Evolutionary conservation across 2,888 invertebrate genomes (phyloP), one percentile per base, ranked within the genome.

Genomic region (Julus scanicus): DNA sequence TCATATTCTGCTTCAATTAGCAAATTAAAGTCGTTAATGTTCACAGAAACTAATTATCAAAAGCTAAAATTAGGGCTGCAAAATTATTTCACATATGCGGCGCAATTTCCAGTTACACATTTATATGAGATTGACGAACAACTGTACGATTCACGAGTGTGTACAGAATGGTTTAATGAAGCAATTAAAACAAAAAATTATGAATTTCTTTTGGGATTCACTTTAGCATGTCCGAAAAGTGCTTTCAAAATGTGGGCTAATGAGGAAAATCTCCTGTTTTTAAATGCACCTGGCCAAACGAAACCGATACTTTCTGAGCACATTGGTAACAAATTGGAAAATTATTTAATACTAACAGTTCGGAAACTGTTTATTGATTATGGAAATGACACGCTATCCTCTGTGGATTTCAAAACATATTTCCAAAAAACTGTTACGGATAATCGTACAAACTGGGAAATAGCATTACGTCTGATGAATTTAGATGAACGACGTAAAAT

Each of bases 241-340:
- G 20, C n/a, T 63, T n/a, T 63, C n/a, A 63, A 63, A 63, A n/a
- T 63, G n/a, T 63, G 63, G 63, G n/a, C n/a, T n/a, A n/a, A 63
- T 6, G 20, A n/a, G n/a, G n/a, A 20, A n/a, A 6, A 63, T n/a
- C 6, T 63, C 20, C 6, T n/a, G 4, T n/a, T 20, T n/a, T 63
- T 63, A 63, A 1, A 63, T 6, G n/a, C n/a, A 6, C 3, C 44
- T 44, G n/a, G n/a, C n/a, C n/a, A n/a, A n/a, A n/a, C n/a, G n/a
- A n/a, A n/a, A n/a, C n/a, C n/a, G n/a, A n/a, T n/a, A n/a, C n/a
- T n/a, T n/a, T n/a, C n/a, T n/a, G n/a, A 6, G 44, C 44, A 17
- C n/a, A 63, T n/a, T 1, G 63, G n/a, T 3, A 63, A 63, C 8
- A 63, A 63, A 20, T 63, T 63, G n/a, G n/a, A 63, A 63, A 63